Percentiles rank a stretch among this genome's conserved stretches.
Evolutionary conservation across 2,113 vertebrate species (phyloP).

Genomic region (Lates calcarifer): DNA sequence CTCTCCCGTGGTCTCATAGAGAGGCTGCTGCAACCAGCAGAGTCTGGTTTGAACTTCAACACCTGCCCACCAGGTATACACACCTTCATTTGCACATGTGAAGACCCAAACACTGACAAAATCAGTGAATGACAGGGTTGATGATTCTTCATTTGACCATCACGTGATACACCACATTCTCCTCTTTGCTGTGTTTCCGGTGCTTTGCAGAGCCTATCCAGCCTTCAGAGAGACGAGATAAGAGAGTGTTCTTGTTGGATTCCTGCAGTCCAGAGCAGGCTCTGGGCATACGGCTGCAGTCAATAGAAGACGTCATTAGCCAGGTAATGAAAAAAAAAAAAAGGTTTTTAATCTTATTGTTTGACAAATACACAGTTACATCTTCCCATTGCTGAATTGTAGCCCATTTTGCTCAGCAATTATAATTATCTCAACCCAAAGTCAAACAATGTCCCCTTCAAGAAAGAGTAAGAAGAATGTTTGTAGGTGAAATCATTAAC

Average conservation of each 20-base stretch:
- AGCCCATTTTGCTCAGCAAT: too few species aligned
- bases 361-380: background rate
- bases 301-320: slow-evolving; percentile 83
- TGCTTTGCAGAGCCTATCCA: slow-evolving; percentile 76
- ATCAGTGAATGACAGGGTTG: background rate
- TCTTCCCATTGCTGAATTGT: background rate
- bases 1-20: slow-evolving; percentile 90
- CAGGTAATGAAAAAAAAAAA: slow-evolving; percentile 69
- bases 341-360: background rate
- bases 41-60: slow-evolving; percentile 90
- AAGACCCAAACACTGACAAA: background rate
- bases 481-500: background rate
- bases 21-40: slow-evolving; percentile 90
- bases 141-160: background rate
- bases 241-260: slow-evolving; percentile 79
- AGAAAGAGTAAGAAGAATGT: background rate
- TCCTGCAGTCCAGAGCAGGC: slow-evolving; percentile 62
- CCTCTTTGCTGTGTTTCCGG: slow-evolving; percentile 11
- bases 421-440: background rate
- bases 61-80: slow-evolving; percentile 88
- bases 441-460: background rate
- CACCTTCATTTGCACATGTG: background rate
- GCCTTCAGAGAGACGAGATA: slow-evolving; percentile 69
- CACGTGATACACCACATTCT: background rate
- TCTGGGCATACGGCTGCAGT: slow-evolving; percentile 81